Conservation (phyloP, 92 coral and sea anemone species). For the Porites divaricata region DNA sequence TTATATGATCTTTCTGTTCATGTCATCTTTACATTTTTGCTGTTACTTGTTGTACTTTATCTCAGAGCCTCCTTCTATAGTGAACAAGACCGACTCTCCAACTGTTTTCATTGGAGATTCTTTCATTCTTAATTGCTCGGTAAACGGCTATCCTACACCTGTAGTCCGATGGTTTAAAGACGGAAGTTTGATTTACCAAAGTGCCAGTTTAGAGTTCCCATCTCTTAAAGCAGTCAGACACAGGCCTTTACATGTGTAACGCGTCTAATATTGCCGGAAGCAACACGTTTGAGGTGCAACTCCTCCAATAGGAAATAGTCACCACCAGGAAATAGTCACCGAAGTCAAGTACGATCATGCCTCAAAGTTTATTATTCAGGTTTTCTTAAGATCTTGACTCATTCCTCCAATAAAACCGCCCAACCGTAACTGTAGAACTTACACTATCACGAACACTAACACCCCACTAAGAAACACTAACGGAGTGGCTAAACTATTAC, state of each 20-base stretch:
- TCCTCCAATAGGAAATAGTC: too few species aligned
- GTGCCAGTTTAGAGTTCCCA: conserved; percentile 3
- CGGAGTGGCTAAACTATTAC: too few species aligned
- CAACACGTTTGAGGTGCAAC: neutral
- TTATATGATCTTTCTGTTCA: neutral
- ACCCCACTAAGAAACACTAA: too few species aligned
- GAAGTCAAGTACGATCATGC: too few species aligned
- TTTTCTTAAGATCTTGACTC: too few species aligned
- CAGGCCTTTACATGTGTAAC: conserved; percentile 17
- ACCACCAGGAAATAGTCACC: too few species aligned
- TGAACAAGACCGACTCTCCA: neutral
- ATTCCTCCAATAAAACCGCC: too few species aligned
- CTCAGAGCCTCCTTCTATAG: conserved; percentile 16
- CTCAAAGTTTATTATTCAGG: too few species aligned
- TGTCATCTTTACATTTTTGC: neutral
- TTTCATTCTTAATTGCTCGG: conserved; percentile 15
- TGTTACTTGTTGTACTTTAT: neutral
- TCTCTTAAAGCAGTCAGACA: conserved; percentile 13
- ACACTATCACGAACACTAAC: too few species aligned
- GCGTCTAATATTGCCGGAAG: conserved; percentile 23
- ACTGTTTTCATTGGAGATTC: conserved; percentile 17
- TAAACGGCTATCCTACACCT: conserved; percentile 14
- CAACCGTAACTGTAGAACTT: too few species aligned
- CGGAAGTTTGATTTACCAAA: neutral
- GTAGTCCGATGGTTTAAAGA: conserved; percentile 25